Conservation (phyloP, 2,113 vertebrate species). For the Cavia porcellus region DNA sequence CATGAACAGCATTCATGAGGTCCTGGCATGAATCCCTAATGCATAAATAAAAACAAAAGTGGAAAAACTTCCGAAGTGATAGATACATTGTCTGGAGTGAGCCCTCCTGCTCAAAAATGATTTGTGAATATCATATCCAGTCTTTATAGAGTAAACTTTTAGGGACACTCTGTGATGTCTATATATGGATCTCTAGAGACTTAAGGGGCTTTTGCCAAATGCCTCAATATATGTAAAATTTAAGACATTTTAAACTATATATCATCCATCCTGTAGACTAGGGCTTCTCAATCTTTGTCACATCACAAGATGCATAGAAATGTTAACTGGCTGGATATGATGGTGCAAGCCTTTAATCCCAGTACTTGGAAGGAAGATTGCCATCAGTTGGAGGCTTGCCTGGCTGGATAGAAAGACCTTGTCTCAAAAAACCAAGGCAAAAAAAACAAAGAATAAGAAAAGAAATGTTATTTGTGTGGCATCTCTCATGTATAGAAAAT, state of each 20-base stretch:
- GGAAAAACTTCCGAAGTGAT: background rate
- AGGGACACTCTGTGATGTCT: background rate
- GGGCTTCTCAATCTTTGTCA: background rate
- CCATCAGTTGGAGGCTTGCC: background rate
- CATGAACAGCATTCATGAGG: background rate
- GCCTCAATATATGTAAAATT: background rate
- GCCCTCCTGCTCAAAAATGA: background rate
- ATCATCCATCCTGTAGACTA: background rate
- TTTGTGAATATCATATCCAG: background rate
- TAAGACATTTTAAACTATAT: background rate
- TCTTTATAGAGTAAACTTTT: background rate
- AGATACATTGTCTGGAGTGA: background rate
- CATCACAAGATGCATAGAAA: background rate
- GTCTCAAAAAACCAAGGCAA: background rate
- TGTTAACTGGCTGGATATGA: background rate
- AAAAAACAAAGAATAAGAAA: fast-evolving
- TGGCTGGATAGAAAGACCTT: background rate
- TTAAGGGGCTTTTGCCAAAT: background rate
- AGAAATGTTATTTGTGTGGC: background rate
- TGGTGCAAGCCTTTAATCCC: background rate
- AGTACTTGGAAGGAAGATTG: background rate
- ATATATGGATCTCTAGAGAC: background rate
- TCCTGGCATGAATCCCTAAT: background rate
- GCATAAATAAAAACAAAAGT: background rate
- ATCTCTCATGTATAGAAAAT: background rate